Evolutionary conservation across 2,888 invertebrate genomes (phyloP).

Genomic region (Scaptomyza cyrtandrae): DNA sequence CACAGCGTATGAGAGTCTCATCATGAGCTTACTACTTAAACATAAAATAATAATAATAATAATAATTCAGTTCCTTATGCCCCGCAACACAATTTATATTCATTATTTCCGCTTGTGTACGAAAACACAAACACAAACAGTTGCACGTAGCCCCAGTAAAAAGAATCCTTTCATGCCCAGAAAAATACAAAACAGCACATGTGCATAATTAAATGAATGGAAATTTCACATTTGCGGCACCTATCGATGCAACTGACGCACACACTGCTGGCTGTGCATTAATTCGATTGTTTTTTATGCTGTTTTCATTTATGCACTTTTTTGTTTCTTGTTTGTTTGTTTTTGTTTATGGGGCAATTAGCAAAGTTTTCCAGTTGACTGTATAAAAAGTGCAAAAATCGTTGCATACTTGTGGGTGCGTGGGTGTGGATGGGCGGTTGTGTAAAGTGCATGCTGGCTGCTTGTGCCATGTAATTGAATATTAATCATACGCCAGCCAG

Average conservation of each 20-base stretch:
- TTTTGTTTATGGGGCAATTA: constrained; percentile 66
- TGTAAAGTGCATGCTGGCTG: constrained; percentile 39
- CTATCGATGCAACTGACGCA: constrained; percentile 12
- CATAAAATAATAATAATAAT: background rate
- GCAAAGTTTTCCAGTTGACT: constrained; percentile 59
- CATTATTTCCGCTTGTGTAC: background rate
- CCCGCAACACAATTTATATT: background rate
- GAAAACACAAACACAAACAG: background rate
- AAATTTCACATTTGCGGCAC: constrained; percentile 29
- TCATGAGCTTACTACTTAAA: background rate
- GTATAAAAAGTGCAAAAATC: constrained; percentile 51
- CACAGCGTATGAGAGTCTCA: too few species aligned
- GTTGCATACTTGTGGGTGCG: constrained; percentile 22
- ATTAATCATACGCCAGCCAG: constrained; percentile 73
- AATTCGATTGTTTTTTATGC: constrained; percentile 50
- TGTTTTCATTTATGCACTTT: constrained; percentile 10
- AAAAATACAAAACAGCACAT: constrained; percentile 1
- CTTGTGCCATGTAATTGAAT: constrained; percentile 72
- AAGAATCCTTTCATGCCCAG: background rate
- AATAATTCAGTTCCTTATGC: background rate
- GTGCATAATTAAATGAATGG: constrained; percentile 52
- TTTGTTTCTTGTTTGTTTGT: constrained; percentile 5
- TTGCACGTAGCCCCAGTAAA: constrained; percentile 7
- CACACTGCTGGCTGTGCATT: constrained; percentile 34
- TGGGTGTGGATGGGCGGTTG: background rate